Evolutionary conservation across 2,888 invertebrate genomes (phyloP).

Genomic region (Athetis lepigone): DNA sequence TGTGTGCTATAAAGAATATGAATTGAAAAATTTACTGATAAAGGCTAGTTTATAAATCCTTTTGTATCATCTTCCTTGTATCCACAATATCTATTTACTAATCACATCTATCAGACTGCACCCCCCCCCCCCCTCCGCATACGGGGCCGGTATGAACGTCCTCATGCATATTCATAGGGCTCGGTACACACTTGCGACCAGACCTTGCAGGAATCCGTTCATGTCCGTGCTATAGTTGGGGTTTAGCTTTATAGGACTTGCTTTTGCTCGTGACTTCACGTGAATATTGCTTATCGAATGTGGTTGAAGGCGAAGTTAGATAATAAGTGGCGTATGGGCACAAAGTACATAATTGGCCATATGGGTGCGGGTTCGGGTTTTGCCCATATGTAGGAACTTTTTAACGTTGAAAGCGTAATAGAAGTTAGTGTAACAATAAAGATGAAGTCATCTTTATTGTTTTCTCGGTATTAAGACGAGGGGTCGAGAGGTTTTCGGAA

Average conservation of each 20-base stretch:
- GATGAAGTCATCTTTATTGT: slow-evolving; percentile 1
- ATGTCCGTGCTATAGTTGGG: slow-evolving; percentile 4
- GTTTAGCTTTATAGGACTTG: not conserved
- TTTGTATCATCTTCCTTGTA: slow-evolving; percentile 3
- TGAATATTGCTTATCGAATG: no score
- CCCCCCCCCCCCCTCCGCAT: not conserved
- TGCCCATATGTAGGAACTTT: no score
- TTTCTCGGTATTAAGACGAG: not conserved
- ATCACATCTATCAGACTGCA: slow-evolving; percentile 27
- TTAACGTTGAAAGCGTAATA: no score
- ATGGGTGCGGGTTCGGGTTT: no score
- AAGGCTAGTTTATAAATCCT: not conserved
- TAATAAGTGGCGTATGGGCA: no score
- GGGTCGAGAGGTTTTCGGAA: no score
- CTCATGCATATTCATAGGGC: slow-evolving; percentile 59
- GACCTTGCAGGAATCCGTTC: slow-evolving; percentile 29
- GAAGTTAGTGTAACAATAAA: no score
- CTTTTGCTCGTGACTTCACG: no score
- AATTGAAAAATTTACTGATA: no score
- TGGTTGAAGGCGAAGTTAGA: no score
- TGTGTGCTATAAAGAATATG: no score
- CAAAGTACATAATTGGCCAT: no score
- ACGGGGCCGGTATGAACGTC: slow-evolving; percentile 34
- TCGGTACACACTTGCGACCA: slow-evolving; percentile 47
- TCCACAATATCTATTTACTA: slow-evolving; percentile 39